Evolutionary conservation across 2,888 invertebrate genomes (phyloP).

Genomic region (Caenorhabditis uteleia): DNA sequence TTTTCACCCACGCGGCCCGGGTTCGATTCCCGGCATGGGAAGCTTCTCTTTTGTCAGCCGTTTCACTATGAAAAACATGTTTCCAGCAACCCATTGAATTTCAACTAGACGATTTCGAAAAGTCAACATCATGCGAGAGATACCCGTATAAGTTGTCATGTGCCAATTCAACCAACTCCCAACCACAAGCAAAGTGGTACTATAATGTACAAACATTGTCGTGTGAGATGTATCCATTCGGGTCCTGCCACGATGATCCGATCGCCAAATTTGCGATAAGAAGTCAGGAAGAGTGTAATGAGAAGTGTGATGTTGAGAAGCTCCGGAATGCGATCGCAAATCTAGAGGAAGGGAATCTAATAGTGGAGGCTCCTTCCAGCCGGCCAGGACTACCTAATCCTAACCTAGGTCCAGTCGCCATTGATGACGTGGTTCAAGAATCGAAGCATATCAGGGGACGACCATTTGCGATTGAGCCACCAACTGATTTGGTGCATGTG

Average conservation of each 20-base stretch:
- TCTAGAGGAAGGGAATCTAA: background rate
- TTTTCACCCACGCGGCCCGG: constrained; percentile 67
- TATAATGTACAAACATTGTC: constrained; percentile 25
- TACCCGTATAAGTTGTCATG: constrained; percentile 17
- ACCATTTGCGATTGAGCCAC: constrained; percentile 24
- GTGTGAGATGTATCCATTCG: constrained; percentile 32
- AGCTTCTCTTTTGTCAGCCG: no score
- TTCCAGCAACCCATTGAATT: constrained; percentile 5
- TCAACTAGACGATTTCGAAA: constrained; percentile 20
- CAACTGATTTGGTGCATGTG: constrained; percentile 19
- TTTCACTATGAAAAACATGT: no score
- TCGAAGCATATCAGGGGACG: constrained; percentile 25
- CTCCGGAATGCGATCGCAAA: constrained; percentile 9
- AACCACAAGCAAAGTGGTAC: constrained; percentile 25
- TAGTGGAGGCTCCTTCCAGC: background rate
- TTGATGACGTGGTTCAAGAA: constrained; percentile 24
- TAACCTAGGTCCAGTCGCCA: constrained; percentile 16
- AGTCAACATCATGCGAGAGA: constrained; percentile 15
- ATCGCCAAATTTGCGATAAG: constrained; percentile 21
- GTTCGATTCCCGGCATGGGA: constrained; percentile 67
- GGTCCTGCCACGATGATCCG: constrained; percentile 19
- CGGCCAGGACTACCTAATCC: background rate
- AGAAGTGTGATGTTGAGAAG: constrained; percentile 30
- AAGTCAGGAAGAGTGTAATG: constrained; percentile 21
- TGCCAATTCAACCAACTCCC: background rate